Evolutionary conservation across 2,797 vertebrate species (phyloP).

Genomic region (Neomorphus geoffroyi): DNA sequence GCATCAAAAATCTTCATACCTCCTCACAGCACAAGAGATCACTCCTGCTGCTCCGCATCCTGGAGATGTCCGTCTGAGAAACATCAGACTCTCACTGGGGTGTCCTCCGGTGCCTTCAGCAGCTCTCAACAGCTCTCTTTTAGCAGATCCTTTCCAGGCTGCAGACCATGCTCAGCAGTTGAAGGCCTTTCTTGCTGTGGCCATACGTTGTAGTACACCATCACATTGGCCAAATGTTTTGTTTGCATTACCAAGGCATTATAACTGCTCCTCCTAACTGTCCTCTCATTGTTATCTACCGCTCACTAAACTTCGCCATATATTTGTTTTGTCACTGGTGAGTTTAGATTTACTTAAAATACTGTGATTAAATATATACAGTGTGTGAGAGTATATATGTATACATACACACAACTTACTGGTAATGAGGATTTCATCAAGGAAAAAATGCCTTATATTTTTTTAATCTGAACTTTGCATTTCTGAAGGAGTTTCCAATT

Average conservation of each 20-base stretch:
- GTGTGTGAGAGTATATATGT: too few species aligned
- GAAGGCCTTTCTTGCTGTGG: not conserved
- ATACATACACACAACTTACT: too few species aligned
- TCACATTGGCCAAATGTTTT: not conserved
- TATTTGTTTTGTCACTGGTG: not conserved
- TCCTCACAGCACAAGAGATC: not conserved
- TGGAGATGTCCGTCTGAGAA: not conserved
- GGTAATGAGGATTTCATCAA: not conserved
- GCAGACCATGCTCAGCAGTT: not conserved
- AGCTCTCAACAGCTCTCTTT: rapidly evolving
- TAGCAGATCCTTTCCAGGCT: not conserved
- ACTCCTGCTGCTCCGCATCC: not conserved
- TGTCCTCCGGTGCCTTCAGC: not conserved
- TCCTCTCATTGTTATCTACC: too few species aligned
- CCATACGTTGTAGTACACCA: rapidly evolving
- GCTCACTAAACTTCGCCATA: not conserved
- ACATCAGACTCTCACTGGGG: rapidly evolving
- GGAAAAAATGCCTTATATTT: too few species aligned
- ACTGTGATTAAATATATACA: not conserved
- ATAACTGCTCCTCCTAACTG: not conserved
- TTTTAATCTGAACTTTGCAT: too few species aligned
- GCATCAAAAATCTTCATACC: not conserved
- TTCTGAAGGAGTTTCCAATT: not conserved
- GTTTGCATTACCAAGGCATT: not conserved
- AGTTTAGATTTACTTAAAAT: not conserved